Evolutionary conservation across 1,140 invertebrate genomes (phyloP).

Genomic region (Heliconius nattereri): DNA sequence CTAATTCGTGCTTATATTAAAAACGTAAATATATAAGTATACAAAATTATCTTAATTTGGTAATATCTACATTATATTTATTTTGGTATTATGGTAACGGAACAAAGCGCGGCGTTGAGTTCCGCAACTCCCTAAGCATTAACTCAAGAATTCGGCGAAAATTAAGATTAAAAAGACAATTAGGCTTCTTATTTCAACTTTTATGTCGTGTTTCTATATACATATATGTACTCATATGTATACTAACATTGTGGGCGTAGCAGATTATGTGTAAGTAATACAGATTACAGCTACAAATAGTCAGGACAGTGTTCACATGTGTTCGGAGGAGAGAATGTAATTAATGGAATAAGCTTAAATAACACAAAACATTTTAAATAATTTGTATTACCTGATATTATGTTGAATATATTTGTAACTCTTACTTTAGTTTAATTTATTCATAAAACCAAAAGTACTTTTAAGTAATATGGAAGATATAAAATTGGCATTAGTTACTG

Average conservation of each 20-base stretch:
- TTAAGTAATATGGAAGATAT: no score
- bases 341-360: not conserved
- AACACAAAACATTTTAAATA: not conserved
- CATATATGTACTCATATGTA: not conserved
- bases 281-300: conserved; percentile 7
- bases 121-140: no score
- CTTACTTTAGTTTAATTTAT: not conserved
- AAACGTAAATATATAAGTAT: no score
- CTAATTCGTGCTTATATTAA: no score
- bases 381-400: not conserved
- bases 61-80: not conserved
- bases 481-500: no score
- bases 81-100: no score
- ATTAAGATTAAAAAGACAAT: not conserved
- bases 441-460: no score
- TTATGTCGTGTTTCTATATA: not conserved
- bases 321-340: not conserved
- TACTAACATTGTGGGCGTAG: not conserved
- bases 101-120: no score
- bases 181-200: not conserved
- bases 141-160: no score
- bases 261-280: not conserved
- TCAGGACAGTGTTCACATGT: not conserved
- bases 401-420: not conserved
- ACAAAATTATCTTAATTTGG: no score